Evolutionary conservation across 2,888 invertebrate genomes (phyloP), one percentile per base, ranked within the genome.

Genomic region (Aradus depressus): DNA sequence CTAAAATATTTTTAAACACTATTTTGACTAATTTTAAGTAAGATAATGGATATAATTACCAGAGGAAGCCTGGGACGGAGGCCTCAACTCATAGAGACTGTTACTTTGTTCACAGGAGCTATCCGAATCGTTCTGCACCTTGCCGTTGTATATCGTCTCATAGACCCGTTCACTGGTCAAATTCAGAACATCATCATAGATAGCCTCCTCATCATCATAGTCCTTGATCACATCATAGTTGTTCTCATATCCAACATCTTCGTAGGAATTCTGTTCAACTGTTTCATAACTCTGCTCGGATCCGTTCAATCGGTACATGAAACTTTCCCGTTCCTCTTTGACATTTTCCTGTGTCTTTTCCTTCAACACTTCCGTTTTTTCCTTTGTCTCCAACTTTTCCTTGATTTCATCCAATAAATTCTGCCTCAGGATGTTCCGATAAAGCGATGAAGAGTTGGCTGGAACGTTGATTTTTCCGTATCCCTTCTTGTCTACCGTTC

Each of bases 81-180:
- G 58, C 50, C 57, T 56, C 21, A 59, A 38, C 5, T 62, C 64
- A 53, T 64, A 64, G 31, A 64, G 54, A 48, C 64, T 64, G 58
- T 64, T 64, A 44, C 59, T 61, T 45, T 63, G 60, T 38, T 64
- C 63, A 34, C 60, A 56, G 26, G 59, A 63, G 25, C 62, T 60
- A 44, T 62, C 62, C 5, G 60, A 59, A 41, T 60, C 55, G 3
- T 52, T 28, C 12, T 41, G 43, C 1, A 50, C 44, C 39, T 62
- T 61, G 16, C 60, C 57, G 34, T 61, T 62, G 55, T 67, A 67
- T 50, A 70, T 69, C 37, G 76, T 76, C 61, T 79, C 79, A 62
- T 79, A 79, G 58, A 76, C 60, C 31, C 59, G 57, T 42, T 58
- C 56, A 45, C 50, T 10, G 18, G 23, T 47, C 6, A 50, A 23